A percentile compares a stretch with the other conserved stretches of the same genome.
These are phyloP conservation scores for Myopa tessellatipennis DNA, from an alignment of 2,888 invertebrate genomes.

Conservation along the genomic window DNA sequence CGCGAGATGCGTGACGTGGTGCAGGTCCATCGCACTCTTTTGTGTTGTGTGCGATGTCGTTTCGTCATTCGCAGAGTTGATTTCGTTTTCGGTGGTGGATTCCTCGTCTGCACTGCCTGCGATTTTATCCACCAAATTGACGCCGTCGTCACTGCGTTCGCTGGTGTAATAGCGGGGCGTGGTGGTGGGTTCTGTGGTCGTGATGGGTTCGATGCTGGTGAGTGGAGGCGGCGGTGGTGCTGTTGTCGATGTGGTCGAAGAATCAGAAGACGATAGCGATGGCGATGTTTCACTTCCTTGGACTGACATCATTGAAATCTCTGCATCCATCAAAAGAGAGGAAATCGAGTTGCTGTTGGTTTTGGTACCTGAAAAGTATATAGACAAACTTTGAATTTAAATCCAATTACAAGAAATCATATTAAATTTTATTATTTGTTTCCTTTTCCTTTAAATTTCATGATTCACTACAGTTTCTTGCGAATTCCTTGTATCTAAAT, in stretches of 20 bases:
- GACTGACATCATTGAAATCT: slow-evolving; percentile 1
- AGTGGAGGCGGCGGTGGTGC: slow-evolving; percentile 46
- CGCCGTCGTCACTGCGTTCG: slow-evolving; percentile 15
- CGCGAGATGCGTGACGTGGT: slow-evolving; percentile 26
- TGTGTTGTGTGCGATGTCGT: slow-evolving; percentile 40
- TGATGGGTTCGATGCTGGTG: slow-evolving; percentile 63
- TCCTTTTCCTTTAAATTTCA: too few relatives aligned
- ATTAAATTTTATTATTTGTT: neutral
- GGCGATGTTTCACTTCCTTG: slow-evolving; percentile 22
- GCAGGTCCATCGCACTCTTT: slow-evolving; percentile 32
- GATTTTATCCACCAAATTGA: slow-evolving; percentile 4
- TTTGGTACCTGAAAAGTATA: neutral
- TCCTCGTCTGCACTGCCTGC: slow-evolving; percentile 30
- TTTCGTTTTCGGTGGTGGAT: slow-evolving; percentile 34
- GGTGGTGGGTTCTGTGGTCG: slow-evolving; percentile 62
- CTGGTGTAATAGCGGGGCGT: slow-evolving; percentile 52
- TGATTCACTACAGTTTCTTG: too few relatives aligned
- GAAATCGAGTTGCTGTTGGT: neutral
- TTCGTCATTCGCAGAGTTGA: slow-evolving; percentile 42
- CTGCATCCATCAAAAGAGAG: neutral
- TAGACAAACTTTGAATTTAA: neutral
- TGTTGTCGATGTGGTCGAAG: slow-evolving; percentile 22
- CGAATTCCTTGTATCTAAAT: too few relatives aligned
- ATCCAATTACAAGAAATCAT: neutral
- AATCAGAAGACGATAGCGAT: slow-evolving; percentile 1